A percentile compares a stretch with the other conserved stretches of the same genome.
These are phyloP conservation scores for Macrobrachium nipponense DNA, from an alignment of 1,140 invertebrate genomes.

Conservation along the genomic window DNA sequence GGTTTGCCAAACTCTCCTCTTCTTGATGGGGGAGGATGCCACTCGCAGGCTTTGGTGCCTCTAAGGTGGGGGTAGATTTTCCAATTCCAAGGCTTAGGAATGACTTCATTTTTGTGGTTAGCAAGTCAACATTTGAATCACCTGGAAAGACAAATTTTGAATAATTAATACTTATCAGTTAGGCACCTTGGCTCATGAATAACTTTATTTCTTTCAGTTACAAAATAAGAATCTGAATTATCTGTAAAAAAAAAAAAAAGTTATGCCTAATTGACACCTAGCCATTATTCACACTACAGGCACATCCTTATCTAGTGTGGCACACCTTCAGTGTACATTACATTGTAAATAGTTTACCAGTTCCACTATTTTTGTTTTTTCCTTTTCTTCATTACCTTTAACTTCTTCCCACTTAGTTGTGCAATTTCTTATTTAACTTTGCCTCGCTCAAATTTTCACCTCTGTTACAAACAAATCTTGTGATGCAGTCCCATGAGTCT, in stretches of 20 bases:
- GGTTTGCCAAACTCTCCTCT: conserved; percentile 34
- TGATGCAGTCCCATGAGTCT: too few species aligned
- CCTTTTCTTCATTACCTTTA: too few species aligned
- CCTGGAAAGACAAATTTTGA: too few species aligned
- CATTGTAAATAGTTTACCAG: too few species aligned
- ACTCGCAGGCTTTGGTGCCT: conserved; percentile 43
- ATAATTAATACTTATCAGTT: too few species aligned
- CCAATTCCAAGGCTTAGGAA: conserved; percentile 39
- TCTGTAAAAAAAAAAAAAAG: not conserved
- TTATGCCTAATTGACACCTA: not conserved
- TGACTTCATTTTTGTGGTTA: conserved; percentile 12
- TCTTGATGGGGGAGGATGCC: conserved; percentile 39
- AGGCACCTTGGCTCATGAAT: too few species aligned
- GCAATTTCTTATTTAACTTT: too few species aligned
- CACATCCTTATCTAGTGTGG: not conserved
- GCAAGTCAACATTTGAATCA: too few species aligned
- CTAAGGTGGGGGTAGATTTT: not conserved
- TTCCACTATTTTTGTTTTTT: too few species aligned
- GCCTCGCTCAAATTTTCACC: too few species aligned
- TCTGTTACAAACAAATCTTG: too few species aligned
- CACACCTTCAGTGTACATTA: not conserved
- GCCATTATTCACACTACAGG: not conserved
- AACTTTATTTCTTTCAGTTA: not conserved
- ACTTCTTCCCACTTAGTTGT: too few species aligned
- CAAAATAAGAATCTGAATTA: not conserved